Percentiles rank a stretch among this genome's conserved stretches.
These are phyloP conservation scores for Lordiphosa mommai DNA, from an alignment of 1,140 invertebrate species.

Conservation along the genomic window DNA sequence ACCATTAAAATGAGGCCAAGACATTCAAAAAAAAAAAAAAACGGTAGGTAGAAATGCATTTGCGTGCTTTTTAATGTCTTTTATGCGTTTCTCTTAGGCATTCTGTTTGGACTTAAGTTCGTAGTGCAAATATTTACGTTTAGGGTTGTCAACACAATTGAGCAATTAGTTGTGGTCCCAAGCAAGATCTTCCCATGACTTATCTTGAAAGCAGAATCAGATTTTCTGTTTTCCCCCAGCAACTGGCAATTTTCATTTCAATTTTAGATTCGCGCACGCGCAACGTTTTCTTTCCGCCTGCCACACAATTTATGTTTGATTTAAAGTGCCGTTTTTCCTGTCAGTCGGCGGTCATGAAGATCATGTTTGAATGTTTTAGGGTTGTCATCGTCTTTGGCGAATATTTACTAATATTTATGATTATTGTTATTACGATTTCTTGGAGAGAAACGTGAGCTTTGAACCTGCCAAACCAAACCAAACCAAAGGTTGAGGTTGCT, in stretches of 20 bases:
- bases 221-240: conserved; percentile 18
- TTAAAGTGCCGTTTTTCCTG: conserved; percentile 46
- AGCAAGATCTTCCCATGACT: conserved; percentile 41
- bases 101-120: conserved; percentile 19
- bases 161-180: conserved; percentile 37
- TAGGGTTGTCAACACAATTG: conserved; percentile 57
- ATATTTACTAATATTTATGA: conserved; percentile 40
- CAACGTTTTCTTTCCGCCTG: conserved; percentile 27
- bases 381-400: conserved; percentile 52
- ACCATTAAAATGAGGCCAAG: conserved; percentile 59
- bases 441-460: conserved; percentile 36
- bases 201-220: conserved; percentile 22
- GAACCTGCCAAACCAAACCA: conserved; percentile 41
- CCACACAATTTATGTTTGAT: conserved; percentile 51
- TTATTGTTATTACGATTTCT: conserved; percentile 61
- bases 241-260: conserved; percentile 47
- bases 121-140: conserved; percentile 36
- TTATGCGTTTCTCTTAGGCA: conserved; percentile 33
- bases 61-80: conserved; percentile 56
- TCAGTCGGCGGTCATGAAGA: conserved; percentile 17
- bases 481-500: conserved; percentile 27
- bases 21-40: conserved; percentile 9
- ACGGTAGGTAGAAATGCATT: conserved; percentile 17
- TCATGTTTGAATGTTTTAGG: neutral
- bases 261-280: conserved; percentile 31